A percentile compares a stretch with the other conserved stretches of the same genome.
phyloP scores from a whole-genome alignment of 1,140 invertebrate species.

The Tetraneura akinire region DNA sequence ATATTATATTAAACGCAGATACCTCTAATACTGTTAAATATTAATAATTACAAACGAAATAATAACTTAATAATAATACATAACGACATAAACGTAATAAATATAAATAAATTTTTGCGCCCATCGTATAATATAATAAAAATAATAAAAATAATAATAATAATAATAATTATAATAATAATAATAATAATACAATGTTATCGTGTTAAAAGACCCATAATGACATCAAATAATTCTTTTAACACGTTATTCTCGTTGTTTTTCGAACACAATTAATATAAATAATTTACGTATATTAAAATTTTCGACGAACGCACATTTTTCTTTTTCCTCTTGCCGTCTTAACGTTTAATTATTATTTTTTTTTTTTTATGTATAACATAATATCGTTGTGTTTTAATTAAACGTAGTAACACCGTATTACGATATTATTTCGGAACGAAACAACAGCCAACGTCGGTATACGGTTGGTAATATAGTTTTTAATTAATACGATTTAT shows the following conservation, averaged over 20 bases:
- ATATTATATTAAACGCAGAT: too few species aligned
- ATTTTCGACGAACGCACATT: neutral
- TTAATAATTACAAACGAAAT: conserved; percentile 1
- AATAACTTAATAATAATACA: neutral
- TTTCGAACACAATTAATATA: neutral
- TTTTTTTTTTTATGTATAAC: too few species aligned
- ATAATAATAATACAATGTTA: conserved; percentile 2
- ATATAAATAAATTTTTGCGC: neutral
- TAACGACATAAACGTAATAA: neutral
- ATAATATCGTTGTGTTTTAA: neutral
- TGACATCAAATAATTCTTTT: conserved; percentile 45
- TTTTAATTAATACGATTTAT: too few species aligned
- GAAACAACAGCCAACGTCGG: too few species aligned
- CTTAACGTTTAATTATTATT: neutral
- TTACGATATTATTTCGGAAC: too few species aligned
- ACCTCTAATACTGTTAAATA: too few species aligned
- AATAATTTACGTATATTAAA: conserved; percentile 2
- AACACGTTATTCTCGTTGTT: conserved; percentile 20
- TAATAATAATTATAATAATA: too few species aligned
- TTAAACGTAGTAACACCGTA: conserved; percentile 2
- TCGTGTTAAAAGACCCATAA: conserved; percentile 41
- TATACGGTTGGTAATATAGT: too few species aligned
- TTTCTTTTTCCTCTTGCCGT: neutral
- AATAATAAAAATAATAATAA: too few species aligned
- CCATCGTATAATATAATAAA: too few species aligned